Evolutionary conservation across 1,140 invertebrate species (phyloP).

Genomic region (Adelges cooleyi): DNA sequence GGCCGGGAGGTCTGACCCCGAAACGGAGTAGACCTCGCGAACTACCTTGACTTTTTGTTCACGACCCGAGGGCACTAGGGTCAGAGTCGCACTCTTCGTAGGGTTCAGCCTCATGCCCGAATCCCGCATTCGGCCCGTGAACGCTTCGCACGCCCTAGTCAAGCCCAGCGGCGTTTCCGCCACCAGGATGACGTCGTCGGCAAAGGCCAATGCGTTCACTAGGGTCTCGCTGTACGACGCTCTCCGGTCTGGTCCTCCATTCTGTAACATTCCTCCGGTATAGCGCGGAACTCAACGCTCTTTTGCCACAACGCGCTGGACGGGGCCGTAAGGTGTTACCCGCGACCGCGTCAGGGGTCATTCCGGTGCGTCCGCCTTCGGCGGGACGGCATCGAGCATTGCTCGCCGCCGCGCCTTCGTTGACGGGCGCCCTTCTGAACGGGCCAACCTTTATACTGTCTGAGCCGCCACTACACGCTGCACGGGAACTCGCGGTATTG

Average conservation of each 20-base stretch:
- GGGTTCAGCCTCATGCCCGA: background rate
- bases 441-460: background rate
- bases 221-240: conserved; percentile 37
- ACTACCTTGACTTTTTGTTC: background rate
- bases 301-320: conserved; percentile 25
- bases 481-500: no score
- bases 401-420: background rate
- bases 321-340: conserved; percentile 21
- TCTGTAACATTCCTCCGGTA: no score
- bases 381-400: no score
- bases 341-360: conserved; percentile 31
- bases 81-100: background rate
- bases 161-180: background rate
- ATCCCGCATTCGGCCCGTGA: background rate
- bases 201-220: background rate
- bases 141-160: background rate
- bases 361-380: no score
- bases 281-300: conserved; percentile 26
- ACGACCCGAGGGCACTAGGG: background rate
- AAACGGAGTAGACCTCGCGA: no score
- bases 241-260: no score
- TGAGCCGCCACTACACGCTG: background rate
- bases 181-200: background rate
- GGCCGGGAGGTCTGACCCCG: no score
- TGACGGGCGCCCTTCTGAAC: background rate